Evolutionary conservation across 2,113 vertebrate genomes (phyloP).

Genomic region (Isichthys henryi): DNA sequence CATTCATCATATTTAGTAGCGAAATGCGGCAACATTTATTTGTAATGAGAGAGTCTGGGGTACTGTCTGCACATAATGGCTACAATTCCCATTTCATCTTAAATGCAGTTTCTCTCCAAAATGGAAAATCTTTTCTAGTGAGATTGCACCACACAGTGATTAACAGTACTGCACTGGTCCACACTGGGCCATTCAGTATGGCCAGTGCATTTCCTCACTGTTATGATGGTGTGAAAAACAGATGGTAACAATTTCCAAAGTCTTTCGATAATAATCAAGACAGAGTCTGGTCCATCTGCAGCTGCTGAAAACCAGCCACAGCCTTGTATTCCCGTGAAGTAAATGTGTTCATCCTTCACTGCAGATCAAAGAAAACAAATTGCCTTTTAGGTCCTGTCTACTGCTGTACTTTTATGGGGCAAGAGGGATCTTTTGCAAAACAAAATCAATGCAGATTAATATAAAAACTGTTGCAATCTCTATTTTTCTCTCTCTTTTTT

Average conservation of each 20-base stretch:
- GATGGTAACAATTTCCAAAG: neutral
- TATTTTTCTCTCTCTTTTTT: neutral
- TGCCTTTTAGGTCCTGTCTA: neutral
- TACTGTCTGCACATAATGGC: neutral
- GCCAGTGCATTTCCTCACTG: constrained; percentile 58
- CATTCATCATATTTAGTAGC: neutral
- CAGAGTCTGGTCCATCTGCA: neutral
- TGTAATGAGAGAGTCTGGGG: neutral
- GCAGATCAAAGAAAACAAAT: neutral
- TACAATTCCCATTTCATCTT: neutral
- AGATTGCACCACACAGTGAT: constrained; percentile 80
- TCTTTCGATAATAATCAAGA: neutral
- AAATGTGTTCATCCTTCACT: neutral
- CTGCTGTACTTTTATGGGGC: neutral
- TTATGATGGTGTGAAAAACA: neutral
- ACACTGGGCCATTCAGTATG: constrained; percentile 84
- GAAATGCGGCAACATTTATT: neutral
- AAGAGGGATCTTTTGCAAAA: neutral
- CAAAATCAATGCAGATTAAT: neutral
- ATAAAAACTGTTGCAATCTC: neutral
- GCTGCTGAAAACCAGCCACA: neutral
- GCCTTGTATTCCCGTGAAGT: neutral
- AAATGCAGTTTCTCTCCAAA: constrained; percentile 37
- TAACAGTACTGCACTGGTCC: constrained; percentile 84
- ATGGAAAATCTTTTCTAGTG: constrained; percentile 67